Evolutionary conservation across 1,140 invertebrate genomes (phyloP).

Genomic region (Aphaenogaster rudis): DNA sequence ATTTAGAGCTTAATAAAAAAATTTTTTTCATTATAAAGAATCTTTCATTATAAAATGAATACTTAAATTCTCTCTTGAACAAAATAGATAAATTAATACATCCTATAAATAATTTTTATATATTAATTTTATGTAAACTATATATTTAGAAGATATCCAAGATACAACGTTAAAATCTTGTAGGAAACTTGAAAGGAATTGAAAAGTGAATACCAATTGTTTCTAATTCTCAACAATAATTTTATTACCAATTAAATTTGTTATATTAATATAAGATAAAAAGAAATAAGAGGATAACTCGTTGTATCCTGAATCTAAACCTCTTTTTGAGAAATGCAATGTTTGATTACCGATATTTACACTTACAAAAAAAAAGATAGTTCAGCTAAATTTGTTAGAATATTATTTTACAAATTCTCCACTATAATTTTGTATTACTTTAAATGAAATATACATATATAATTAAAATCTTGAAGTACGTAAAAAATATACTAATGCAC

Average conservation of each 20-base stretch:
- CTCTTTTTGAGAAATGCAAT: constrained; percentile 64
- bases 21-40: not conserved
- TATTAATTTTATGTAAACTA: constrained; percentile 38
- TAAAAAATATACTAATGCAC: constrained; percentile 51
- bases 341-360: constrained; percentile 48
- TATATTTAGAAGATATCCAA: constrained; percentile 33
- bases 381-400: constrained; percentile 66
- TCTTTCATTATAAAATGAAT: constrained; percentile 15
- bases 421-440: constrained; percentile 60
- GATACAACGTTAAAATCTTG: constrained; percentile 64
- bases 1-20: constrained; percentile 42
- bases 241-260: constrained; percentile 71
- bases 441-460: constrained; percentile 59
- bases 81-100: constrained; percentile 37
- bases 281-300: constrained; percentile 63
- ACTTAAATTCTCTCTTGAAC: not conserved
- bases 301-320: constrained; percentile 66
- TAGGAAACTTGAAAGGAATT: constrained; percentile 68
- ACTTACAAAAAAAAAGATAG: constrained; percentile 65
- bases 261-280: constrained; percentile 70
- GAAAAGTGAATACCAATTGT: constrained; percentile 61
- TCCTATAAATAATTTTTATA: constrained; percentile 40
- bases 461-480: constrained; percentile 64
- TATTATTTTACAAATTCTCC: constrained; percentile 67
- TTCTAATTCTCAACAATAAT: constrained; percentile 72